Conservation (phyloP, 2,797 vertebrate species). For the Periparus ater region DNA sequence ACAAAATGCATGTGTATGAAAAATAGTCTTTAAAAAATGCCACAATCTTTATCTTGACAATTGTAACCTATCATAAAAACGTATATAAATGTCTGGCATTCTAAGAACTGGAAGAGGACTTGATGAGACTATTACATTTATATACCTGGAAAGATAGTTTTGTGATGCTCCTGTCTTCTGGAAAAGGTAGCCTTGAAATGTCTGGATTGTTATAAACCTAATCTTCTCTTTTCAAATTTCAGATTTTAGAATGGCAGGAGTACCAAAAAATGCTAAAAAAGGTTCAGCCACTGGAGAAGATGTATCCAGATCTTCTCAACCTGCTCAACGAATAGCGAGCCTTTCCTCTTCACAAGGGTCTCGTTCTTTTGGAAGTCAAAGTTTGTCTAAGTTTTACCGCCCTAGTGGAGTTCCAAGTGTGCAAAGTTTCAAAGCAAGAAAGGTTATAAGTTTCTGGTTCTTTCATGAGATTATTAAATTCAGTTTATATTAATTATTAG, state of each 20-base stretch:
- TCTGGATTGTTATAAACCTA: neutral
- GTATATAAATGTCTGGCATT: neutral
- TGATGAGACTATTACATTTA: neutral
- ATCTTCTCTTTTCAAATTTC: neutral
- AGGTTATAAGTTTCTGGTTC: slow-evolving; percentile 62
- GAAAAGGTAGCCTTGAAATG: neutral
- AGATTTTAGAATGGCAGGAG: slow-evolving; percentile 42
- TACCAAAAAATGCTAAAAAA: neutral
- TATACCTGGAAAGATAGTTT: neutral
- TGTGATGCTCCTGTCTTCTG: neutral
- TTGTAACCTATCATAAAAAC: neutral
- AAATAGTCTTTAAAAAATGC: neutral
- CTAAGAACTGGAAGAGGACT: neutral
- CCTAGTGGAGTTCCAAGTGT: slow-evolving; percentile 51
- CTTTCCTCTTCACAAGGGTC: neutral
- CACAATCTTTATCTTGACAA: neutral
- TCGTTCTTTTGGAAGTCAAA: neutral
- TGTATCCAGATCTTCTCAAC: fast-evolving
- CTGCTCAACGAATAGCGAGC: neutral
- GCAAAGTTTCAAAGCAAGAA: slow-evolving; percentile 71
- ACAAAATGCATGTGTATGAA: neutral
- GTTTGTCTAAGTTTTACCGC: slow-evolving; percentile 47
- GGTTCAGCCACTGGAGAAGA: neutral
- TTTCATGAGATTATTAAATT: neutral
- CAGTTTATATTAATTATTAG: neutral